phyloP scores from a whole-genome alignment of 37 sponge, comb jelly and placozoan genomes.

The Corticium candelabrum region DNA sequence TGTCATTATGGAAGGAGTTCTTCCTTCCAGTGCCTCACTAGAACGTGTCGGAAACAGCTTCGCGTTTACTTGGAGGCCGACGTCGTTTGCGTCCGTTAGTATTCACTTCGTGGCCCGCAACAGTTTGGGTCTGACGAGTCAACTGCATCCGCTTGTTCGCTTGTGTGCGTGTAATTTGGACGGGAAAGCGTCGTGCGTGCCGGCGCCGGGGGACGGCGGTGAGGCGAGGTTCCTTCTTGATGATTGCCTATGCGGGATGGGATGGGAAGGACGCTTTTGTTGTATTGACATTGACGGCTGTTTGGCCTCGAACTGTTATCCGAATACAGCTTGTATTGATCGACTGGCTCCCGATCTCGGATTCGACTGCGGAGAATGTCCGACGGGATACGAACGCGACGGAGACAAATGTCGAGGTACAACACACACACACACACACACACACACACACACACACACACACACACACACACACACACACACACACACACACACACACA shows the following conservation, averaged over 20 bases:
- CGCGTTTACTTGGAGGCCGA: constrained; percentile 8
- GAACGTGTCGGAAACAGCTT: background rate
- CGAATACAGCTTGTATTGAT: background rate
- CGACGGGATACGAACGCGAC: background rate
- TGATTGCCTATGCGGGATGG: background rate
- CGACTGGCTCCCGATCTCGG: background rate
- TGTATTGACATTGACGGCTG: background rate
- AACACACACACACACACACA: too few relatives aligned
- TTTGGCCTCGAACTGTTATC: background rate
- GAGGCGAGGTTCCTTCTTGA: background rate
- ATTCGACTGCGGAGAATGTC: background rate
- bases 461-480: too few relatives aligned
- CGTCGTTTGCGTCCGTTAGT: background rate
- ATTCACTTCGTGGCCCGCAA: constrained; percentile 27
- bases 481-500: too few relatives aligned
- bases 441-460: too few relatives aligned
- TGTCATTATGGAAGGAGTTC: constrained; percentile 8
- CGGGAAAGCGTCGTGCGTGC: background rate
- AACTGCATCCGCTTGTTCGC: background rate
- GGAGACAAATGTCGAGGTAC: background rate
- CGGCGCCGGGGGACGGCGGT: background rate
- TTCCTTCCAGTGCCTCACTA: background rate
- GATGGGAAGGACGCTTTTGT: background rate
- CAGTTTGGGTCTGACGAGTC: background rate
- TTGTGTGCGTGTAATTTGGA: background rate